Conservation (phyloP, 23 tunicate genomes). For the Trididemnum clinides region DNA sequence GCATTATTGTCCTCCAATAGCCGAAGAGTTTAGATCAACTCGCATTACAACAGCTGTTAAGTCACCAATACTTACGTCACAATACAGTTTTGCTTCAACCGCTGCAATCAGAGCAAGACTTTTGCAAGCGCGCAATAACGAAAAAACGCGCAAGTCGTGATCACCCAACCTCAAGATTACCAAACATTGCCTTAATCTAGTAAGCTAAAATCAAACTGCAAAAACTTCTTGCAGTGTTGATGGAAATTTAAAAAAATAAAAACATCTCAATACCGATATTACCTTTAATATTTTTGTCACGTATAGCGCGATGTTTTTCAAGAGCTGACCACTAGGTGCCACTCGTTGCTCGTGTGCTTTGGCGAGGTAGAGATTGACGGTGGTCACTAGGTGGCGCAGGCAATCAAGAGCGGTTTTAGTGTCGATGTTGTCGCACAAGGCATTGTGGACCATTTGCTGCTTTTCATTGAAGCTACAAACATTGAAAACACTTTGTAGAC, state of each 20-base stretch:
- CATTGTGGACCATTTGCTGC: constrained; percentile 74
- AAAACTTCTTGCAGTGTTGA: background rate
- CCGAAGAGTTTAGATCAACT: no score
- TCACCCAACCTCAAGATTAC: no score
- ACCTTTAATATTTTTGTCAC: constrained; percentile 81
- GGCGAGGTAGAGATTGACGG: constrained; percentile 74
- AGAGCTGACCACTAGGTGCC: constrained; percentile 51
- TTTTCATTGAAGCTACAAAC: constrained; percentile 44
- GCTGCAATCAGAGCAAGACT: no score
- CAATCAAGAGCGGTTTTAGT: constrained; percentile 61
- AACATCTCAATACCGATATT: no score
- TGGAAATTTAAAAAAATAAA: background rate
- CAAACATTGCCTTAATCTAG: no score
- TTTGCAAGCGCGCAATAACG: no score
- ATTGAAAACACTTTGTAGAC: background rate
- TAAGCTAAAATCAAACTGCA: no score
- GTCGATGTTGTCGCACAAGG: constrained; percentile 91
- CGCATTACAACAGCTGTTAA: no score
- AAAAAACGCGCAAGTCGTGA: no score
- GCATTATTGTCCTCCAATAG: no score
- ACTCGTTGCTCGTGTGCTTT: constrained; percentile 28
- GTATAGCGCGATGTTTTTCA: constrained; percentile 74
- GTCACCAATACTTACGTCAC: no score
- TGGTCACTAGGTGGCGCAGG: constrained; percentile 76
- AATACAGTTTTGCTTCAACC: no score